phyloP scores from a whole-genome alignment of 2,797 vertebrate genomes.

The Sebastes nivosus region DNA sequence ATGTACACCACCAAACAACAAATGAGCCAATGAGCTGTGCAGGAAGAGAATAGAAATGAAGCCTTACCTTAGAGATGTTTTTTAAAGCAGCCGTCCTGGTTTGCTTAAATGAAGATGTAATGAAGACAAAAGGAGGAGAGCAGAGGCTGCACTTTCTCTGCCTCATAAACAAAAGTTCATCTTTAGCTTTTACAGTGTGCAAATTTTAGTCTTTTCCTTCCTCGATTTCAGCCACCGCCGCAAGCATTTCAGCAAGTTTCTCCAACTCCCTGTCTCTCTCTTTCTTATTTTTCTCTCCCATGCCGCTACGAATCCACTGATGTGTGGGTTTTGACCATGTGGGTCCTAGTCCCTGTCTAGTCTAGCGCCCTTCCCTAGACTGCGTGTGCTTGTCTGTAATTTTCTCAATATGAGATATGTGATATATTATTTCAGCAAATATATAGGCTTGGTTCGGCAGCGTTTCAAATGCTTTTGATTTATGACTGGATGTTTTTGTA shows the following conservation, averaged over 20 bases:
- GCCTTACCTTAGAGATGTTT: constrained; percentile 67
- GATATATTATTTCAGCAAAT: constrained; percentile 76
- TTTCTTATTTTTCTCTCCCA: constrained; percentile 57
- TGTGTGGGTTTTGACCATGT: constrained; percentile 71
- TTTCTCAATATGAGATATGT: constrained; percentile 77
- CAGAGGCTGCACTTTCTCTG: neutral
- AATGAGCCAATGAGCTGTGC: constrained; percentile 45
- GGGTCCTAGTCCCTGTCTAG: constrained; percentile 72
- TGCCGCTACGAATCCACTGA: constrained; percentile 49
- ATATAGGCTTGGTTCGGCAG: constrained; percentile 53
- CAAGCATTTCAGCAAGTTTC: constrained; percentile 48
- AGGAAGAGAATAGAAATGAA: constrained; percentile 38
- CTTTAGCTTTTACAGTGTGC: constrained; percentile 17
- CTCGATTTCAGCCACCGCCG: constrained; percentile 43
- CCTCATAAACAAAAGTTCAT: constrained; percentile 29
- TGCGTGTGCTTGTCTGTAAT: constrained; percentile 75
- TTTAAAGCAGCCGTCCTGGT: constrained; percentile 33
- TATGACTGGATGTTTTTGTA: constrained; percentile 61
- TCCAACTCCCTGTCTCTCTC: constrained; percentile 40
- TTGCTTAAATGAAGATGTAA: constrained; percentile 28
- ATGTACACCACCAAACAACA: constrained; percentile 86
- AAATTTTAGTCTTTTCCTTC: constrained; percentile 30
- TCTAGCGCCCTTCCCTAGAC: constrained; percentile 62
- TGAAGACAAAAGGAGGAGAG: constrained; percentile 4
- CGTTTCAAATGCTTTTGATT: constrained; percentile 59